Evolutionary conservation across 2,113 vertebrate genomes (phyloP).

Genomic region (Megatriorchis doriae): DNA sequence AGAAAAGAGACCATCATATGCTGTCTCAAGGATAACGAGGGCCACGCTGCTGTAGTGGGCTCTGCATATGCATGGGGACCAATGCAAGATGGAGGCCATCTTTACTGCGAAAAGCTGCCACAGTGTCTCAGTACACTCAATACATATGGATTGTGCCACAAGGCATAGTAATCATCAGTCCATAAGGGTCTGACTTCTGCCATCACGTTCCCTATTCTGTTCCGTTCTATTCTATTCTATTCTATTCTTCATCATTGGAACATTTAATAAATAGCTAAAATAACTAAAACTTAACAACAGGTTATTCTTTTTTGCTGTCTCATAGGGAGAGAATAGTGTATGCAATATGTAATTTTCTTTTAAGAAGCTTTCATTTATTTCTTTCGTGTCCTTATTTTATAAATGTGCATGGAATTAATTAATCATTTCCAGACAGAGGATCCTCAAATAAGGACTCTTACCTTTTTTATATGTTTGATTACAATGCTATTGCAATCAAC

Average conservation of each 20-base stretch:
- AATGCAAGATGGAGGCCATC: not conserved
- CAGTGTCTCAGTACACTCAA: not conserved
- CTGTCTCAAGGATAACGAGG: not conserved
- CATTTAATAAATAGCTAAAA: not conserved
- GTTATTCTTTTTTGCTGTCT: not conserved
- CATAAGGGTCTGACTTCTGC: not conserved
- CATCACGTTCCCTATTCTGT: accelerated
- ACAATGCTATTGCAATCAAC: not conserved
- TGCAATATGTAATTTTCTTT: not conserved
- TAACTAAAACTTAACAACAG: not conserved
- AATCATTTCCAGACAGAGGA: not conserved
- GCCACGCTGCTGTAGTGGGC: not conserved
- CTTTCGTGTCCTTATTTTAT: not conserved
- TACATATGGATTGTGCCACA: not conserved
- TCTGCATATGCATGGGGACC: not conserved
- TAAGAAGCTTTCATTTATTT: not conserved
- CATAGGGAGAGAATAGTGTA: not conserved
- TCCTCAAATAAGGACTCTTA: not conserved
- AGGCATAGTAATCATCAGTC: not conserved
- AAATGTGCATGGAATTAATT: not conserved
- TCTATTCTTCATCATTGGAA: not conserved
- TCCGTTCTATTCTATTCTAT: not conserved
- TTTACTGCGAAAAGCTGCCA: not conserved
- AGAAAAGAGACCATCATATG: not conserved
- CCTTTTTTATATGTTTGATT: not conserved